Base-by-base conservation (phyloP, 35 echinoderm and acorn worm genomes). In the Chiridota heheva region DNA sequence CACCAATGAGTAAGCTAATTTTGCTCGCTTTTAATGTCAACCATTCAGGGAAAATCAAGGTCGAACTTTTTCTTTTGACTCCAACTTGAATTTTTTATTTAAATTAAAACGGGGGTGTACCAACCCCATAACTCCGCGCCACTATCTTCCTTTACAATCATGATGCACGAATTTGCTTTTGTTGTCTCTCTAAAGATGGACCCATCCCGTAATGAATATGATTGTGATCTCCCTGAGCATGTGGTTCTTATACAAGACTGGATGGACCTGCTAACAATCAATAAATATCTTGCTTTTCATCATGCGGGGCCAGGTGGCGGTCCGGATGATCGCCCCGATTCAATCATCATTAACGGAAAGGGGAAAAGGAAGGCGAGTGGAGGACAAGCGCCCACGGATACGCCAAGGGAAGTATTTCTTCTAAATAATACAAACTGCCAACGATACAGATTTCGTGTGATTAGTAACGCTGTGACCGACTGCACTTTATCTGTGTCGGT, bases 181-280 rank as follows among this genome's bases (percentile, higher is more conserved):
- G 5, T 16, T 73, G 3, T 46, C 7, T n/a, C 5, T 51, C 25
- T 13, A 53, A 5, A 77, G 73, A 58, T 6, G 26, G 78, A 87
- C 20, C 77, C 69, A 0, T 78, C 82, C 34, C 47, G 68, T 31
- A 31, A 72, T 44, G 57, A 71, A n/a, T 92, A 88, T 56, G 69
- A 92, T 15, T 8, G 69, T 30, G 90, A 92, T 77, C 36, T 69
- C 8, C 37, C 28, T 16, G 61, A 79, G 20, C 90, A 92, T 47
- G 90, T 92, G 8, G 27, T 92, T 8, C 2, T 81, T 24, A 40
- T 92, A 46, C 70, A 87, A 5, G 90, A 87, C 53, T 92, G 90
- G 90, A 67, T 73, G 0, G 55, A 92, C 44, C 18, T 48, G 13
- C 53, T 57, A 1, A 78, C 75, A 4, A 34, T 78, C 7, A 5